These are phyloP conservation scores for Galaxea fascicularis DNA, from an alignment of 92 coral and sea anemone genomes.

Conservation along the genomic window DNA sequence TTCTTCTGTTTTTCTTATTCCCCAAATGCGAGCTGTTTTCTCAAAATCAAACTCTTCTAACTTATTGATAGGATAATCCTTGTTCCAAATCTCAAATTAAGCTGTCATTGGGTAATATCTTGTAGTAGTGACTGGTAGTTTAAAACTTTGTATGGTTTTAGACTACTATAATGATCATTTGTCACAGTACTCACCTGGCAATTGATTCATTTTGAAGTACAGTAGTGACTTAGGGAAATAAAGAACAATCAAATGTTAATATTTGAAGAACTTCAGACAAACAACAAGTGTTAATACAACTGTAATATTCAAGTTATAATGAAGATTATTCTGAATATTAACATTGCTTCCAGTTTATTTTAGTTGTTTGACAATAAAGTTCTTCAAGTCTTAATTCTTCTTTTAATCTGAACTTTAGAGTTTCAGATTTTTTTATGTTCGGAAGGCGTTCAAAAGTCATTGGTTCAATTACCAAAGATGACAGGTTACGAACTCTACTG, in stretches of 20 bases:
- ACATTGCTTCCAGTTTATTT: neutral
- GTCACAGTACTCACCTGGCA: slow-evolving; percentile 1
- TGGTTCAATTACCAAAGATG: too few relatives aligned
- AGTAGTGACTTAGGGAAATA: slow-evolving; percentile 1
- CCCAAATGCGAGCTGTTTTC: neutral
- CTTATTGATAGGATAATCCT: neutral
- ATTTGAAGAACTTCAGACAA: neutral
- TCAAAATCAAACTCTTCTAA: too few relatives aligned
- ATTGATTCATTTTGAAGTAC: neutral
- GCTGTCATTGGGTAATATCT: neutral
- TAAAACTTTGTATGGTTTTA: neutral
- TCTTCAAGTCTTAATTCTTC: neutral
- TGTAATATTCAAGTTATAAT: slow-evolving; percentile 1
- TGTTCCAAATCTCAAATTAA: neutral
- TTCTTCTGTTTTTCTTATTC: neutral
- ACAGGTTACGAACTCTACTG: slow-evolving; percentile 52
- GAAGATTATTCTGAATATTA: neutral
- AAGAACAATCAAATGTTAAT: slow-evolving; percentile 6
- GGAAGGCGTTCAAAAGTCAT: too few relatives aligned
- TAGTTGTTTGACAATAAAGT: neutral
- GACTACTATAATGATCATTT: neutral
- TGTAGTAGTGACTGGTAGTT: neutral
- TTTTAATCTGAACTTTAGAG: too few relatives aligned
- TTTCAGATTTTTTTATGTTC: too few relatives aligned
- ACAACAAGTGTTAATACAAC: neutral